These are phyloP conservation scores for Magallana ariakensis DNA, from an alignment of 1,140 invertebrate species.

Conservation along the genomic window DNA sequence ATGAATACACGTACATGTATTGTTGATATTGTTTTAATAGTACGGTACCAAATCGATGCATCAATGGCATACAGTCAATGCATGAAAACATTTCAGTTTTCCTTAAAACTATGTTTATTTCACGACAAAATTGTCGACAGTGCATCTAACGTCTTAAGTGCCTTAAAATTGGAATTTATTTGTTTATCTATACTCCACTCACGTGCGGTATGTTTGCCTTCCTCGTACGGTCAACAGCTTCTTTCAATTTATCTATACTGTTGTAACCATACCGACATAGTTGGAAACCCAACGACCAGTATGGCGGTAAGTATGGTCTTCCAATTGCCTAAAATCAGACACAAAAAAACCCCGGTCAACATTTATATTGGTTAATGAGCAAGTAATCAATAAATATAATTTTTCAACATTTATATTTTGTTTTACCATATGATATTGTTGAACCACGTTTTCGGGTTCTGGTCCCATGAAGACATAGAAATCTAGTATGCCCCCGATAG, in stretches of 20 bases:
- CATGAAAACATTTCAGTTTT: too few species aligned
- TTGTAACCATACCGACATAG: slow-evolving; percentile 79
- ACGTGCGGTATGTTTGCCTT: slow-evolving; percentile 72
- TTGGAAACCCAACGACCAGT: slow-evolving; percentile 82
- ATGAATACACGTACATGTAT: too few species aligned
- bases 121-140: too few species aligned
- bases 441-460: slow-evolving; percentile 85
- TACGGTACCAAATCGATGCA: too few species aligned
- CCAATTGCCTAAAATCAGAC: slow-evolving; percentile 74
- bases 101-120: too few species aligned
- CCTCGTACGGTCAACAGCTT: slow-evolving; percentile 70
- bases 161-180: too few species aligned
- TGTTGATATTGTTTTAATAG: too few species aligned
- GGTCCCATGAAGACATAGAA: slow-evolving; percentile 75
- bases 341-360: neutral
- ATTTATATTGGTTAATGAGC: too few species aligned
- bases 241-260: slow-evolving; percentile 65
- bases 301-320: slow-evolving; percentile 80
- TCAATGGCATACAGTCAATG: too few species aligned
- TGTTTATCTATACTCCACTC: neutral
- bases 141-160: too few species aligned
- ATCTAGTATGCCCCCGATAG: slow-evolving; percentile 76
- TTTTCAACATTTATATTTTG: neutral
- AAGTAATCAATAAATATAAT: neutral
- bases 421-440: slow-evolving; percentile 83